Evolutionary conservation across 2,888 invertebrate genomes (phyloP).

Genomic region (Phalera bucephala): DNA sequence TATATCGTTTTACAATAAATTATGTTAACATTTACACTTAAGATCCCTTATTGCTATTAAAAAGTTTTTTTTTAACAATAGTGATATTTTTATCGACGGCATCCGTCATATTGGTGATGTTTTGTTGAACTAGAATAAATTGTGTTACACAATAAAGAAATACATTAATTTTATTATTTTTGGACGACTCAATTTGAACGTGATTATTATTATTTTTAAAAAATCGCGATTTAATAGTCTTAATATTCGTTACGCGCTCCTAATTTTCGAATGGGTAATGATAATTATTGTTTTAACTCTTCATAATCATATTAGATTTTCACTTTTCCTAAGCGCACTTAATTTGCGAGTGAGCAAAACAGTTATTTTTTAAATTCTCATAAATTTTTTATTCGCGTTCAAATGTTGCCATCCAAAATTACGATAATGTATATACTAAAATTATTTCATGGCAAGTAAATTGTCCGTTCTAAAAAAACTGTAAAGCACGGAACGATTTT

Average conservation of each 20-base stretch:
- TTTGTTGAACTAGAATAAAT: constrained; percentile 58
- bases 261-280: too few species aligned
- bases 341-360: too few species aligned
- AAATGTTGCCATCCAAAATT: constrained; percentile 30
- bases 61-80: constrained; percentile 56
- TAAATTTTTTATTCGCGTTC: constrained; percentile 16
- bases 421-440: constrained; percentile 41
- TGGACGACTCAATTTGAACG: constrained; percentile 28
- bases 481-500: constrained; percentile 47
- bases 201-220: background rate
- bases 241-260: too few species aligned
- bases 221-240: too few species aligned
- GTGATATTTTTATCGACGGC: constrained; percentile 45
- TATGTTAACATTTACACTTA: constrained; percentile 76
- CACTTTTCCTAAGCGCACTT: too few species aligned
- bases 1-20: constrained; percentile 79
- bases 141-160: constrained; percentile 30
- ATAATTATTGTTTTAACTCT: too few species aligned
- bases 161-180: constrained; percentile 23
- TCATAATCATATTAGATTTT: too few species aligned
- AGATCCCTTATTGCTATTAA: constrained; percentile 68
- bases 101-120: constrained; percentile 45
- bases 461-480: constrained; percentile 40
- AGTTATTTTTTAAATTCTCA: too few species aligned
- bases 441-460: constrained; percentile 76